A percentile compares a stretch with the other conserved stretches of the same genome.
These are phyloP conservation scores for Aegotheles bennettii DNA, from an alignment of 2,113 vertebrate species.

Conservation along the genomic window DNA sequence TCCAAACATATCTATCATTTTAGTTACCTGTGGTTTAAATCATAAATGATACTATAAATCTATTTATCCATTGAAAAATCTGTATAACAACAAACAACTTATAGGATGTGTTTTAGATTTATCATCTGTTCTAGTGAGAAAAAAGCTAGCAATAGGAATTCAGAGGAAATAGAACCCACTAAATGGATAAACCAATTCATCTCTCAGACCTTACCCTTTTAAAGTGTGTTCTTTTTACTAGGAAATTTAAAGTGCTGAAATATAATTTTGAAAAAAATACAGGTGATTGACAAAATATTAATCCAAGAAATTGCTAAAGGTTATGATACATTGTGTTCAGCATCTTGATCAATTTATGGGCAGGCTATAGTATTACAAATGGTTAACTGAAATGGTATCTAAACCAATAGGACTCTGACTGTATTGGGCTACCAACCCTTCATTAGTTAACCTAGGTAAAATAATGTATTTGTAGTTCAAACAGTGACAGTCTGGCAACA, in stretches of 20 bases:
- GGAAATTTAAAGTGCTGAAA: not conserved
- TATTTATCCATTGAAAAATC: not conserved
- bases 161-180: not conserved
- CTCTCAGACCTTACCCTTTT: not conserved
- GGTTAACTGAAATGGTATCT: not conserved
- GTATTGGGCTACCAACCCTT: not conserved
- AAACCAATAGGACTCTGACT: not conserved
- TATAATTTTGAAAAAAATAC: not conserved
- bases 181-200: not conserved
- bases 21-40: not conserved
- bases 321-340: not conserved
- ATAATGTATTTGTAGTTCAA: no score
- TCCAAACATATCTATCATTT: not conserved
- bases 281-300: not conserved
- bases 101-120: not conserved
- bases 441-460: no score
- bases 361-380: not conserved
- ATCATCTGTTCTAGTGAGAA: not conserved
- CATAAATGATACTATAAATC: not conserved
- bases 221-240: not conserved
- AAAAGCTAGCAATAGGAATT: not conserved
- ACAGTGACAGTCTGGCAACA: no score
- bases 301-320: not conserved
- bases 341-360: not conserved
- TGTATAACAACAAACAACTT: not conserved